Evolutionary conservation across 2,888 invertebrate species (phyloP).

Genomic region (Anticlea derivata): DNA sequence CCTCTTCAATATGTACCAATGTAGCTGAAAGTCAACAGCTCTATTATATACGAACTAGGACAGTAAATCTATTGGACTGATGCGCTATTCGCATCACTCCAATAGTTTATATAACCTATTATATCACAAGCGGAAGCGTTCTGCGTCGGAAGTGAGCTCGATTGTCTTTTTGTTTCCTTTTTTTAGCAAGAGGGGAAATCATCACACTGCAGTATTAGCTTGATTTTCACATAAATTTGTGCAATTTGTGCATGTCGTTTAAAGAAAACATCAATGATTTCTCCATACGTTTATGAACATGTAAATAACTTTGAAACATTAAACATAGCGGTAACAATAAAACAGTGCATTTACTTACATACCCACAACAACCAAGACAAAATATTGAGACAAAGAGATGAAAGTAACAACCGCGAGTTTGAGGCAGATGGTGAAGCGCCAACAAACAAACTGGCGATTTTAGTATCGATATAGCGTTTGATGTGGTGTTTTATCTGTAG

Average conservation of each 20-base stretch:
- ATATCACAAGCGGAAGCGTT: slow-evolving; percentile 63
- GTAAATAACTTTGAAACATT: background rate
- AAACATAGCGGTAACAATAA: slow-evolving; percentile 22
- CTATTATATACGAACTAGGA: too few species aligned
- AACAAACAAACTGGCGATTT: slow-evolving; percentile 69
- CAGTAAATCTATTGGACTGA: too few species aligned
- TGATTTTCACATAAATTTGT: slow-evolving; percentile 33
- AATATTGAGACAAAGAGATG: slow-evolving; percentile 45
- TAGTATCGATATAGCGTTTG: slow-evolving; percentile 68
- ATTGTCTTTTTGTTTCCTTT: slow-evolving; percentile 61
- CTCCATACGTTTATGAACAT: background rate
- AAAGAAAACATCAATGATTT: too few species aligned
- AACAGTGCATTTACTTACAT: slow-evolving; percentile 23
- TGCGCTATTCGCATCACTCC: too few species aligned
- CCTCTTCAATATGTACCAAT: too few species aligned
- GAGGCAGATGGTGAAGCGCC: slow-evolving; percentile 39
- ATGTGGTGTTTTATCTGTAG: slow-evolving; percentile 80
- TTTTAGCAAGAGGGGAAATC: slow-evolving; percentile 60
- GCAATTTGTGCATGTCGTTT: too few species aligned
- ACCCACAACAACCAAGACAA: slow-evolving; percentile 36
- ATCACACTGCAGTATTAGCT: slow-evolving; percentile 44
- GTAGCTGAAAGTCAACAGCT: too few species aligned
- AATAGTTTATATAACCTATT: too few species aligned
- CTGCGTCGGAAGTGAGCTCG: slow-evolving; percentile 62
- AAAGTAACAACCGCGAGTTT: slow-evolving; percentile 46